Evolutionary conservation across 2,113 vertebrate genomes (phyloP), one percentile per base, ranked within the genome.

Genomic region (Solenodon paradoxus): DNA sequence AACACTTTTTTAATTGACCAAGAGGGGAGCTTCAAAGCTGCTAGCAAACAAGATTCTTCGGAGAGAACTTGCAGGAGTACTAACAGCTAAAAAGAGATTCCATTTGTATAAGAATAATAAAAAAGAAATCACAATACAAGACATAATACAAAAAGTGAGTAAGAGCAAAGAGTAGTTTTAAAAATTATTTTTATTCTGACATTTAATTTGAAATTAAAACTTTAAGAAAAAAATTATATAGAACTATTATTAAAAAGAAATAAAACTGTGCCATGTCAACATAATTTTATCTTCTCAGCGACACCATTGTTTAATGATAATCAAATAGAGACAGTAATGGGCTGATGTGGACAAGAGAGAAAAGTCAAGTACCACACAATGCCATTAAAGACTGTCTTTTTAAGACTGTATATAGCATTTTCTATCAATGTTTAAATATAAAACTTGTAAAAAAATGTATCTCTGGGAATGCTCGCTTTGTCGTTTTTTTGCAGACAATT

Each of bases 401-500:
- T 40, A 96, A 88, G 84, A 9, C 74, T 97, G 87, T 64, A 90
- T 89, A 88, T 55, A 88, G 79, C 77, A 88, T 78, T 96, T 40
- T 66, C 78, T 53, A 92, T 94, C 96, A 95, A 94, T 87, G 57
- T 45, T 82, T 95, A 98, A 63, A 61, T 0, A 1, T 64, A 88
- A 98, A 88, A 72, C 82, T 96, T 97, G 68, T 82, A 96, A 96
- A 97, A 96, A 97, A 98, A 90, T 89, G 72, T 97, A 96, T 80
- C 90, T 98, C 72, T 86, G 94, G 94, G 97, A 98, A 98, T 96
- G 97, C 96, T 84, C 98, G 92, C 98, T 98, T 97, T 98, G 97
- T 98, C 90, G 95, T 95, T 98, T 97, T 98, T 97, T 98, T 97
- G 97, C 98, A 98, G 98, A 98, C 98, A 98, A 97, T 93, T 92